Conservation (phyloP, 1,140 invertebrate species). For the Chelonus insularis region DNA sequence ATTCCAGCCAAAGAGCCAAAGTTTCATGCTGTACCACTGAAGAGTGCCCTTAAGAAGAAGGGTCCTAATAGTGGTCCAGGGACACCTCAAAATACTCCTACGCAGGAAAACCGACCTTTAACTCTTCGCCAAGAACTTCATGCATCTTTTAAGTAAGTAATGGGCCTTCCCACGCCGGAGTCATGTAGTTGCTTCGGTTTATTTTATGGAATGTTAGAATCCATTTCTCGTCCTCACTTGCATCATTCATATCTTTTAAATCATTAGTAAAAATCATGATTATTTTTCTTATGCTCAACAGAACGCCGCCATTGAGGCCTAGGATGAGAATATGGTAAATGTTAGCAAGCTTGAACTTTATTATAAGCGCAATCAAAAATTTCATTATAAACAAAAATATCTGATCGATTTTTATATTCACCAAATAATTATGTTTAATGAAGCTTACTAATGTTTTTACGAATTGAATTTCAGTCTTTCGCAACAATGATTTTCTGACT, state of each 20-base stretch:
- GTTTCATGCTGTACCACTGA: constrained; percentile 85
- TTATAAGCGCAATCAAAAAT: constrained; percentile 36
- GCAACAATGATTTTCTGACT: too few relatives aligned
- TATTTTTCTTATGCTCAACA: constrained; percentile 62
- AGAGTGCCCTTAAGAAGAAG: constrained; percentile 90
- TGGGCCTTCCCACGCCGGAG: neutral
- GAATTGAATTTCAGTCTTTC: too few relatives aligned
- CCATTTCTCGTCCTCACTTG: constrained; percentile 19
- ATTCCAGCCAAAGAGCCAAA: constrained; percentile 87
- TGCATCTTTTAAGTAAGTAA: constrained; percentile 66
- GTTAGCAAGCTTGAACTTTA: constrained; percentile 39
- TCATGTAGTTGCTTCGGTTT: neutral
- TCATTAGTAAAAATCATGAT: constrained; percentile 52
- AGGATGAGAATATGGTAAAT: constrained; percentile 90
- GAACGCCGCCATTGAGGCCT: constrained; percentile 83
- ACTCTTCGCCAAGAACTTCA: constrained; percentile 71
- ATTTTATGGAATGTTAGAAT: neutral
- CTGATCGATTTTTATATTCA: neutral
- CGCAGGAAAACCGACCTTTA: constrained; percentile 73
- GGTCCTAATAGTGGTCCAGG: constrained; percentile 62
- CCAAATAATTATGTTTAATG: too few relatives aligned
- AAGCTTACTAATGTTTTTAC: too few relatives aligned
- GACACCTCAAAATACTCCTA: constrained; percentile 72
- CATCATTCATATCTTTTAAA: constrained; percentile 46
- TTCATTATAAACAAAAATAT: neutral